Conservation (phyloP, 1,140 invertebrate species). For the Drosophila chauvacae region DNA sequence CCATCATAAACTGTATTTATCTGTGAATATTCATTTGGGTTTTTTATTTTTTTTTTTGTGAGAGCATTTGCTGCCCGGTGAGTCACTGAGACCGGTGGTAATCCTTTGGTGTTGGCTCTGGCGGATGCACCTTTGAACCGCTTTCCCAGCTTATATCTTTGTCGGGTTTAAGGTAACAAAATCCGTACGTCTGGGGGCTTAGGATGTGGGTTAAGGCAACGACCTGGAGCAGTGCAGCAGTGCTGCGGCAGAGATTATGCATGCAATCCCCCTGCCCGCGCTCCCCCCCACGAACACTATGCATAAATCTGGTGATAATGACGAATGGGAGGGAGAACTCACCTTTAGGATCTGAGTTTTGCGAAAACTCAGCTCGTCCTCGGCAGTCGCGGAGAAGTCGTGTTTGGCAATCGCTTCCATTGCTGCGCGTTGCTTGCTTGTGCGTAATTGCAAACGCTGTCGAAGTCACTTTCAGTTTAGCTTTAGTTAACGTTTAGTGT, state of each 20-base stretch:
- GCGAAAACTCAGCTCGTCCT: constrained; percentile 99
- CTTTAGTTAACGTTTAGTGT: constrained; percentile 46
- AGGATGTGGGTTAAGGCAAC: constrained; percentile 60
- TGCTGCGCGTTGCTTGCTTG: constrained; percentile 39
- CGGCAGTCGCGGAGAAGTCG: constrained; percentile 98
- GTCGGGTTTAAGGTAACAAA: constrained; percentile 29
- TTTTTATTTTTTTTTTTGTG: background rate
- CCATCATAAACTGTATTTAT: constrained; percentile 11
- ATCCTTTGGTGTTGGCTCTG: constrained; percentile 27
- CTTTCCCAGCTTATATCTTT: constrained; percentile 21
- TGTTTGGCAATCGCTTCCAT: constrained; percentile 99
- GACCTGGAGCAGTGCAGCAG: constrained; percentile 37
- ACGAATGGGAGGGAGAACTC: constrained; percentile 60
- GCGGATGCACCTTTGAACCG: constrained; percentile 44
- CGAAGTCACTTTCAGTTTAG: constrained; percentile 22
- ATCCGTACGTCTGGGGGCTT: constrained; percentile 30
- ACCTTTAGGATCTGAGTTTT: constrained; percentile 98
- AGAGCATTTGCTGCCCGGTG: constrained; percentile 18
- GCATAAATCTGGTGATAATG: constrained; percentile 27
- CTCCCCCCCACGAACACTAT: constrained; percentile 5
- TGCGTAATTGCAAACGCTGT: constrained; percentile 33
- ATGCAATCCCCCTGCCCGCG: constrained; percentile 22
- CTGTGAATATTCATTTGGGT: background rate
- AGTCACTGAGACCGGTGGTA: constrained; percentile 1
- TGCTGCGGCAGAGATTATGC: constrained; percentile 28